Percentiles rank a stretch among this genome's conserved stretches.
Conservation (phyloP, 2,797 vertebrate species). For the Threskiornis aethiopicus region DNA sequence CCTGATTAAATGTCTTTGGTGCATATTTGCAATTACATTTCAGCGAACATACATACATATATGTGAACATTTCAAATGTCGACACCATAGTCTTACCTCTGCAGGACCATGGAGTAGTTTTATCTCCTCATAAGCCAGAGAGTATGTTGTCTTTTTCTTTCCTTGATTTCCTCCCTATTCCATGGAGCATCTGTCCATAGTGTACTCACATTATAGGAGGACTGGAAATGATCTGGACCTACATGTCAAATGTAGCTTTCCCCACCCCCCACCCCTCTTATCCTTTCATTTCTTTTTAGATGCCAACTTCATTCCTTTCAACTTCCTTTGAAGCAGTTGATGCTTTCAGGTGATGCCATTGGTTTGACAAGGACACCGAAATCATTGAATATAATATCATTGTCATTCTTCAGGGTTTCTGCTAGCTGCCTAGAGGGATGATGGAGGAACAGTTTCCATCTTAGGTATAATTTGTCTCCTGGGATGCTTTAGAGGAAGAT, state of each 20-base stretch:
- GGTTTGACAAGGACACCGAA: background rate
- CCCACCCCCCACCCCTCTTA: background rate
- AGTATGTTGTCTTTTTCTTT: background rate
- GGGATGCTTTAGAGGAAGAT: background rate
- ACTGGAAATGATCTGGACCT: background rate
- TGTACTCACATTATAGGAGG: background rate
- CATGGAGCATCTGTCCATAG: background rate
- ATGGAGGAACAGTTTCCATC: background rate
- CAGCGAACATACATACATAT: background rate
- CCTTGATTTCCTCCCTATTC: background rate
- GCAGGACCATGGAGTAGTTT: background rate
- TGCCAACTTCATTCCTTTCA: background rate
- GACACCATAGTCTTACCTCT: background rate
- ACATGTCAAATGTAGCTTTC: background rate
- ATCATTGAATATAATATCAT: background rate
- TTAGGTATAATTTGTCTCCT: background rate
- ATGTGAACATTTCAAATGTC: background rate
- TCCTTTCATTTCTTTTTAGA: background rate
- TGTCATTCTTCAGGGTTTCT: background rate
- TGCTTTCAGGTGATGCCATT: background rate
- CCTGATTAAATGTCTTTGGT: background rate
- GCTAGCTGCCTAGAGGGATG: background rate
- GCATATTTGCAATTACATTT: background rate
- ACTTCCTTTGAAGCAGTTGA: background rate
- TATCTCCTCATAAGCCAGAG: background rate